These are phyloP conservation scores for Ceriagrion tenellum DNA, from an alignment of 2,888 invertebrate species.

Conservation along the genomic window DNA sequence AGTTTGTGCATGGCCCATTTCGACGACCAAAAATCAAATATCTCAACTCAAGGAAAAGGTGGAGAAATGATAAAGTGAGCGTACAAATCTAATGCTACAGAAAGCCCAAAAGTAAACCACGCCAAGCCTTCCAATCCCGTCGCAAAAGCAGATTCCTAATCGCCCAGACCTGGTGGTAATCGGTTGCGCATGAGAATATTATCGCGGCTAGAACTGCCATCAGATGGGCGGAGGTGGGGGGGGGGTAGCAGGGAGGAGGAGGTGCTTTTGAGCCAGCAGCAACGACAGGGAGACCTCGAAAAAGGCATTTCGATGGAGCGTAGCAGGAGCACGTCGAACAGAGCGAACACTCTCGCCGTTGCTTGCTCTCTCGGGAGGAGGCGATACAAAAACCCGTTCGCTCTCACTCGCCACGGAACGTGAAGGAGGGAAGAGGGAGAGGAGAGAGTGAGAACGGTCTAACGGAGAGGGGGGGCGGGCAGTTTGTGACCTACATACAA, in stretches of 20 bases:
- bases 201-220: neutral
- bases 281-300: neutral
- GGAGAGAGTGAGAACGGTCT: conserved; percentile 1
- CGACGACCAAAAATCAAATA: too few species aligned
- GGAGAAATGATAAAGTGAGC: too few species aligned
- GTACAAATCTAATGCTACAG: too few species aligned
- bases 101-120: too few species aligned
- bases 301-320: neutral
- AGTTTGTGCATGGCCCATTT: too few species aligned
- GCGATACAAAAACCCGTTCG: conserved; percentile 20
- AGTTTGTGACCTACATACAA: conserved; percentile 23
- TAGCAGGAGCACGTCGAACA: neutral
- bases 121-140: neutral
- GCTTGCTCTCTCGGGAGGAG: neutral
- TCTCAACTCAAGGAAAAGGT: too few species aligned
- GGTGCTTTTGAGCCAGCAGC: neutral
- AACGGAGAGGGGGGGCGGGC: neutral
- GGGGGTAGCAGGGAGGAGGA: neutral
- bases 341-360: neutral
- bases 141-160: neutral
- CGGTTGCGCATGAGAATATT: neutral
- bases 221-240: neutral
- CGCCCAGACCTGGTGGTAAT: neutral
- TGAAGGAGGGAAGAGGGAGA: neutral
- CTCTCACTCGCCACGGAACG: neutral